Base-by-base conservation (phyloP, 2,113 vertebrate genomes). In the Upupa epops region DNA sequence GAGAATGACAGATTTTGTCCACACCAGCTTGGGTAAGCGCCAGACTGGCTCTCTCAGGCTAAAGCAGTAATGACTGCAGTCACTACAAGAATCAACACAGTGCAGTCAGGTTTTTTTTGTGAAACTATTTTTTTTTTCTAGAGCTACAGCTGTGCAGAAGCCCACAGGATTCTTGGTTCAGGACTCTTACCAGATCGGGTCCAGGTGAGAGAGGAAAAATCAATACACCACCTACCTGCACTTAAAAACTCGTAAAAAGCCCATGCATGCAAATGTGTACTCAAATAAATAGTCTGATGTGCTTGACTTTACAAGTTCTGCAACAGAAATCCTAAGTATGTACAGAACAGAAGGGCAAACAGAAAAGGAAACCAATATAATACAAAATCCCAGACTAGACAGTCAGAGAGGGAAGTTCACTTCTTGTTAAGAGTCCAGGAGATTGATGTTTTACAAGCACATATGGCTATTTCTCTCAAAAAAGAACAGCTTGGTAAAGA, bases 261-360 rank as follows among this genome's bases (percentile, higher is more conserved):
- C 1, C 42, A 52, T 1, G 8, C 1, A 8, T 2, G 13, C 28
- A 48, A 51, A 42, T 29, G 17, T n/a, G 4, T 2, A 54, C 13
- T 6, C 14, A 45, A 61, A 5, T 12, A 54, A 75, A 13, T 73
- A 73, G 42, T 88, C 1, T 26, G 1, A 31, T 1, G 2, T 4
- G 32, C 36, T 46, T 70, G 25, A 65, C 69, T 78, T 58, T 25
- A 76, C 9, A 25, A 0, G 5, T 22, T 24, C 24, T 32, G 12
- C 2, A 93, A 60, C 4, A 64, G 18, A 78, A 86, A 64, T 7
- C 7, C 3, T 1, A 74, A 52, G 17, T 36, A 51, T 16, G 45
- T 24, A 18, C 14, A 78, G 4, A 52, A 24, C 3, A 6, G 2
- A 40, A 72, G 13, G 51, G 18, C 46, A 48, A 78, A 56, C 75